Base-by-base conservation (phyloP, 2,113 vertebrate species). In the Chauna torquata region DNA sequence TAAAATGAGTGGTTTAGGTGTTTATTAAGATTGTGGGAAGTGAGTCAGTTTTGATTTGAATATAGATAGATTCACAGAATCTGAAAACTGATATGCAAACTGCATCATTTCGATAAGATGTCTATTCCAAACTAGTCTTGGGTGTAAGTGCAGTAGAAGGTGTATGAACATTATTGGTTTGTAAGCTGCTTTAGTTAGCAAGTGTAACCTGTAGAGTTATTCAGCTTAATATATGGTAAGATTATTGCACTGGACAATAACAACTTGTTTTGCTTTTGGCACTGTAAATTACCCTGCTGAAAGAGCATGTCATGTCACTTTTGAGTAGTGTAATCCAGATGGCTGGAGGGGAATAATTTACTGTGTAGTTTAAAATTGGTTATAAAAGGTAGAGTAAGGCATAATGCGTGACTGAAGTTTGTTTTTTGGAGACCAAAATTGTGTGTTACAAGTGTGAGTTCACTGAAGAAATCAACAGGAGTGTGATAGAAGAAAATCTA, bases 181-280 rank as follows among this genome's bases (percentile, higher is more conserved):
- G 34, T 88, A 85, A 72, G 49, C 24, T 44, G 12, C 69, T 20
- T 64, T 71, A 79, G 66, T 64, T 90, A 78, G 28, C 44, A 42
- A 71, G 13, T 52, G 24, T 84, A 86, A 79, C 52, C 52, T 7
- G 1, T 84, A 74, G 66, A 85, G 61, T 93, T 94, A 47, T 61
- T 18, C 81, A 91, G 4, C 13, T 84, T 89, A 80, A 36, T 88
- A 38, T 28, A 50, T n/a, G 24, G 58, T 50, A 59, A 74, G 47
- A 42, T 78, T 88, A 88, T 79, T 82, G 32, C 64, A 62, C 30
- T 71, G 78, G 27, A 38, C 49, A 65, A 50, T 81, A 92, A 81
- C 69, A 68, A 55, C 18, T 94, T 93, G 86, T 78, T 92, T 91
- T 91, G 87, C 87, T 93, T 96, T 94, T 96, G 94, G 66, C 75